Base-by-base conservation (phyloP, 2,888 invertebrate genomes). In the Andrena chrysosceles region DNA sequence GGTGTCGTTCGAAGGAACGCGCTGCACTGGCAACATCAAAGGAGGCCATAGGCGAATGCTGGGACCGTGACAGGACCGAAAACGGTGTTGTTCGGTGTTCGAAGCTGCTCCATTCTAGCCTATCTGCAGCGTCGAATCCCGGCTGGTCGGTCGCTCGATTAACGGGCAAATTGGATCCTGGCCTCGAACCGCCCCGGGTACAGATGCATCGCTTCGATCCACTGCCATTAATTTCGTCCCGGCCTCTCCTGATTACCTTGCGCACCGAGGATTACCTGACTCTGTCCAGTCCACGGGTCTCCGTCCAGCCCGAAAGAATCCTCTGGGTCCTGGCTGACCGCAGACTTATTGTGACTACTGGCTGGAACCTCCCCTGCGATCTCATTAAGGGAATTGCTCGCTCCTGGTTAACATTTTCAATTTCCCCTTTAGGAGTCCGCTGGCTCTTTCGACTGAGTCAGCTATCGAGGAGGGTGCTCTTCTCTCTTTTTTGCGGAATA, bases 131-230 rank as follows among this genome's bases (percentile, higher is more conserved):
- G 69, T 81, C 84, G 82, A 81, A 87, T 78, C 70, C 76, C 77
- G 82, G 71, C 54, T 82, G 75, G 79, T 86, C 81, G 84, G 86
- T 86, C 85, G 87, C 90, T 90, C 91, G 91, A 91, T 91, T 91
- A 91, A 91, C 91, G 89, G 83, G 87, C 87, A 90, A 91, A 91
- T 91, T 91, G 91, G 90, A 91, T 89, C 86, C 85, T 73, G 78
- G 81, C 82, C 79, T 42, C 83, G 83, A 81, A 86, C 72, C 87
- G 88, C 88, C 88, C 79, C 86, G 86, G 87, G 87, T 90, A 86
- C 89, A 90, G 90, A 91, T 90, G 91, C 91, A 91, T 89, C 88
- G 90, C 72, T 86, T 85, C 90, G 87, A 90, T 90, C 89, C 89
- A 67, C 69, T 79, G 86, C 87, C 91, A 91, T 91, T 91, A 91